Evolutionary conservation across 1,140 invertebrate species (phyloP).

Genomic region (Octopus sinensis): DNA sequence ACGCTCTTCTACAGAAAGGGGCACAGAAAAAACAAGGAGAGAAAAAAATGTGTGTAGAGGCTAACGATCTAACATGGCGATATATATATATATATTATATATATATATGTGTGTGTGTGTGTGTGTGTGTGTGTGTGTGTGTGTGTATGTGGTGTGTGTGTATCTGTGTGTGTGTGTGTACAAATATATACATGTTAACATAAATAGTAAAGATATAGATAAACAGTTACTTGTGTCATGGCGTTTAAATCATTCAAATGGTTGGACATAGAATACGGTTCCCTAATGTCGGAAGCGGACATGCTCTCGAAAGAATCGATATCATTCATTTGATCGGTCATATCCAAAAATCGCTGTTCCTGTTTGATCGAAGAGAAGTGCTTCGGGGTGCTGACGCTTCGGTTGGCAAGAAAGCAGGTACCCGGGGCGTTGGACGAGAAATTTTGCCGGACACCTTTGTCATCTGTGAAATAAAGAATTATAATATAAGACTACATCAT

Average conservation of each 20-base stretch:
- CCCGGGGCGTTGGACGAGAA: constrained; percentile 42
- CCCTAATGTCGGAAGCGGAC: background rate
- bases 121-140: too few species aligned
- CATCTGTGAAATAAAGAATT: constrained; percentile 32
- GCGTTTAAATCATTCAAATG: constrained; percentile 22
- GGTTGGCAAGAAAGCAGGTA: constrained; percentile 49
- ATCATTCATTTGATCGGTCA: constrained; percentile 31
- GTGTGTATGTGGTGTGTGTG: too few species aligned
- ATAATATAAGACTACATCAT: too few species aligned
- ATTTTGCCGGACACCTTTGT: constrained; percentile 38
- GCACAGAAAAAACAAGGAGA: too few species aligned
- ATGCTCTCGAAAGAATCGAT: constrained; percentile 22
- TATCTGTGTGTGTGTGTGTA: background rate
- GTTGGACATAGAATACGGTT: constrained; percentile 14
- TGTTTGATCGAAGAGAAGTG: constrained; percentile 33
- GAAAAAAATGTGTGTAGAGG: too few species aligned
- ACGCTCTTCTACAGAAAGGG: too few species aligned
- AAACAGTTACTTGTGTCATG: constrained; percentile 31
- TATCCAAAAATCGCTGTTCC: constrained; percentile 35
- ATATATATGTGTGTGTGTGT: background rate
- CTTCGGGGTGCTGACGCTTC: constrained; percentile 19
- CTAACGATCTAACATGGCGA: too few species aligned
- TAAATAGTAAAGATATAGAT: background rate
- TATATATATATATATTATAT: too few species aligned
- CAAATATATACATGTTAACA: background rate